Percentiles rank a stretch among this genome's conserved stretches.
phyloP scores from a whole-genome alignment of 2,113 vertebrate genomes.

The Pygoscelis antarcticus region DNA sequence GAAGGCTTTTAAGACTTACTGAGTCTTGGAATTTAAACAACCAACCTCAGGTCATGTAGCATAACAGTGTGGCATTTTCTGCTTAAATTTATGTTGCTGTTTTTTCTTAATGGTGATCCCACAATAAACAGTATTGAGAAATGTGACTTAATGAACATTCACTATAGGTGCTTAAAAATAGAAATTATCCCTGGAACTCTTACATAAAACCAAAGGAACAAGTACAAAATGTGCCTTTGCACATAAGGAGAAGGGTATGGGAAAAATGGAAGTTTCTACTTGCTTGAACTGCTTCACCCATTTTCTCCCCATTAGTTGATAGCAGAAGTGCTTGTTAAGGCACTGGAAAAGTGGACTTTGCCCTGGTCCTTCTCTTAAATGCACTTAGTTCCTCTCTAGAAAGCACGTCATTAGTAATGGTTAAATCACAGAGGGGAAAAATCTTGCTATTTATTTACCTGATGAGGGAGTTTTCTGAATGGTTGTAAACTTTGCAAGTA shows the following conservation, averaged over 20 bases:
- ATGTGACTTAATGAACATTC: not conserved
- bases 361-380: not conserved
- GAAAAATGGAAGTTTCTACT: slow-evolving; percentile 1
- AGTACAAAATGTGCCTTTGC: not conserved
- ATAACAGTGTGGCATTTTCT: not conserved
- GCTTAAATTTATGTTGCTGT: not conserved
- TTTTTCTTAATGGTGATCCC: not conserved
- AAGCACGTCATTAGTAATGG: not conserved
- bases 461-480: not conserved
- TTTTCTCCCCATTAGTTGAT: not conserved
- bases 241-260: not conserved
- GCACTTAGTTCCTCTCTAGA: not conserved
- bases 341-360: not conserved
- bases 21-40: not conserved
- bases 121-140: not conserved
- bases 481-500: not conserved
- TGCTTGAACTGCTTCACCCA: not conserved
- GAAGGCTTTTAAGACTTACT: not conserved
- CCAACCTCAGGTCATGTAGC: not conserved
- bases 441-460: not conserved
- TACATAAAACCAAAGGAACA: not conserved
- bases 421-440: not conserved
- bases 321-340: slow-evolving; percentile 14
- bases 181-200: not conserved
- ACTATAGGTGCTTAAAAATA: not conserved